Evolutionary conservation across 2,888 invertebrate species (phyloP).

Genomic region (Thecophora atra): DNA sequence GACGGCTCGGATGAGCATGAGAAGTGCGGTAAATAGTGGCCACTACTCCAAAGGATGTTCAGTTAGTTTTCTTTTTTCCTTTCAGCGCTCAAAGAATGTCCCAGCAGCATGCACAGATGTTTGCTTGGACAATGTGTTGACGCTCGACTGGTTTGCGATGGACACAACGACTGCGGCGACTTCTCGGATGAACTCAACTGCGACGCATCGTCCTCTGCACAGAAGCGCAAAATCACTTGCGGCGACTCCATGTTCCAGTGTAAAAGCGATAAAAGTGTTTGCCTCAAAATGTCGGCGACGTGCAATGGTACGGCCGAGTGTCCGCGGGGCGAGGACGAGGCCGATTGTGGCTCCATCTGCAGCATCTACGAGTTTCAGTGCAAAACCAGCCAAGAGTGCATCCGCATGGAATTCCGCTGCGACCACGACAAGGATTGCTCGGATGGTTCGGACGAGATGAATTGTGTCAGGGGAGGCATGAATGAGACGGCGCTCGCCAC

Average conservation of each 20-base stretch:
- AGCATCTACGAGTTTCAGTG: conserved; percentile 75
- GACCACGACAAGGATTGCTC: conserved; percentile 74
- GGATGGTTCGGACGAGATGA: conserved; percentile 79
- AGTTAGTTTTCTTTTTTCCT: not conserved
- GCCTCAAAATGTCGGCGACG: conserved; percentile 63
- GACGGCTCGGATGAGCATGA: conserved; percentile 80
- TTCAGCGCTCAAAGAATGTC: conserved; percentile 53
- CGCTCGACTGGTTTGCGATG: conserved; percentile 69
- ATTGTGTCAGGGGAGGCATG: conserved; percentile 58
- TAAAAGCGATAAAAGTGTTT: conserved; percentile 54
- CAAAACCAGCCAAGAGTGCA: conserved; percentile 70
- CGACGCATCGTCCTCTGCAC: conserved; percentile 44
- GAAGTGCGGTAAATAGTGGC: conserved; percentile 64
- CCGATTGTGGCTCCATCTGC: conserved; percentile 69
- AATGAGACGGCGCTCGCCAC: conserved; percentile 45
- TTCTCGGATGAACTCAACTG: conserved; percentile 69
- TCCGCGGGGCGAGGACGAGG: conserved; percentile 78
- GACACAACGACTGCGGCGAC: conserved; percentile 71
- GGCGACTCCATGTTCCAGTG: conserved; percentile 62
- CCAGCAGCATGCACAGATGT: conserved; percentile 62
- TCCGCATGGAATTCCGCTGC: conserved; percentile 70
- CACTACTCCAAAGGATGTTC: too few species aligned
- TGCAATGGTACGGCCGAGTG: conserved; percentile 77
- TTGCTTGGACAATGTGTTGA: conserved; percentile 71
- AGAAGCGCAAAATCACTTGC: conserved; percentile 64